A percentile compares a stretch with the other conserved stretches of the same genome.
phyloP scores from a whole-genome alignment of 2,888 invertebrate genomes.

The Hyppa rectilinea region DNA sequence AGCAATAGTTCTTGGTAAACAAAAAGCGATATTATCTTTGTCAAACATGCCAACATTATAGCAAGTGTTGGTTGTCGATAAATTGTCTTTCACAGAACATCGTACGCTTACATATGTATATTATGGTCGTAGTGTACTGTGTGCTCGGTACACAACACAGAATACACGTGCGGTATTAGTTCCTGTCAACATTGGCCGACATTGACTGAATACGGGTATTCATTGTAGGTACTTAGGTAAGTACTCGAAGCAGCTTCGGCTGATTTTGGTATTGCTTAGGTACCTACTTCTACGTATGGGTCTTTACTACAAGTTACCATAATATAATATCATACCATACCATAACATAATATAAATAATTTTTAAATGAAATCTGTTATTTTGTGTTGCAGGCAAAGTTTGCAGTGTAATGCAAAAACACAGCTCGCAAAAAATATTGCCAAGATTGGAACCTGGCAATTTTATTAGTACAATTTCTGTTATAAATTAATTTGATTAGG shows the following conservation, averaged over 20 bases:
- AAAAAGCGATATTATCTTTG: constrained; percentile 48
- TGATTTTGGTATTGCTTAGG: constrained; percentile 24
- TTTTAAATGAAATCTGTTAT: neutral
- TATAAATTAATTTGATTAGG: constrained; percentile 18
- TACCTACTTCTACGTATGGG: too few species aligned
- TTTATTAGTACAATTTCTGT: constrained; percentile 26
- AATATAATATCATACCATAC: too few species aligned
- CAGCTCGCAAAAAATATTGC: neutral
- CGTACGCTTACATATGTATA: constrained; percentile 10
- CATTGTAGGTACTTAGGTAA: too few species aligned
- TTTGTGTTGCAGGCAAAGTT: constrained; percentile 16
- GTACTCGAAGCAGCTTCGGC: constrained; percentile 26
- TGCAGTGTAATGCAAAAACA: neutral
- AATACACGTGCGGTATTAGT: constrained; percentile 53
- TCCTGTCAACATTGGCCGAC: constrained; percentile 55
- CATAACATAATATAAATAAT: too few species aligned
- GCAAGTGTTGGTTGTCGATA: constrained; percentile 36
- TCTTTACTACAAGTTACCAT: too few species aligned
- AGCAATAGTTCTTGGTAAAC: constrained; percentile 31
- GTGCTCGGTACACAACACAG: constrained; percentile 39
- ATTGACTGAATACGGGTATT: constrained; percentile 52
- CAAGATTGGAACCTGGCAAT: neutral
- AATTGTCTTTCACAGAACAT: constrained; percentile 50
- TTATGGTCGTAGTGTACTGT: constrained; percentile 1
- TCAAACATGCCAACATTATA: constrained; percentile 36